phyloP scores from a whole-genome alignment of 2,797 vertebrate genomes.

The Muraenolepis orangiensis region DNA sequence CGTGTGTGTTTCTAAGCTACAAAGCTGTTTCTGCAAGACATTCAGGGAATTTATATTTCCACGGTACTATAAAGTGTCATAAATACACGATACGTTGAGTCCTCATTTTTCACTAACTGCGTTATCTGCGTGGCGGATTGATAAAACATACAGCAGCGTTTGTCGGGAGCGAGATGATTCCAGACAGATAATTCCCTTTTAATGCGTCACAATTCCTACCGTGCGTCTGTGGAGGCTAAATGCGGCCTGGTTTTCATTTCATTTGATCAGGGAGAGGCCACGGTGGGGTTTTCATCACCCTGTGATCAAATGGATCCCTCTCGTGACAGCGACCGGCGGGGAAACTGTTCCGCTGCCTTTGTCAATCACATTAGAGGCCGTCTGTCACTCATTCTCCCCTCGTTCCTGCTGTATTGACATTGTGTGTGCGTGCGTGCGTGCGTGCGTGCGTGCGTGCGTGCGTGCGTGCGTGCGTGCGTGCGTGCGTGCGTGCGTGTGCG shows the following conservation, averaged over 20 bases:
- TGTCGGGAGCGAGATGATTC: neutral
- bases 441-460: neutral
- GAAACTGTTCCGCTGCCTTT: neutral
- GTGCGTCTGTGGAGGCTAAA: neutral
- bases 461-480: neutral
- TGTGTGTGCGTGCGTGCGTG: neutral
- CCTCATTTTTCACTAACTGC: neutral
- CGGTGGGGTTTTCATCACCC: neutral
- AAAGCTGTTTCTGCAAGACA: neutral
- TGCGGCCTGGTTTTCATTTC: neutral
- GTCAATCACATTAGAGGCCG: neutral
- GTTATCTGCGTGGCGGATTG: neutral
- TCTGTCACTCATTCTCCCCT: conserved; percentile 5
- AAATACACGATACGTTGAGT: neutral
- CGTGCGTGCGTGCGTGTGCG: neutral
- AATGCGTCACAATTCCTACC: neutral
- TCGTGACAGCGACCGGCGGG: neutral
- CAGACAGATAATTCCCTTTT: neutral
- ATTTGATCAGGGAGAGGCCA: neutral
- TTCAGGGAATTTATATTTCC: neutral
- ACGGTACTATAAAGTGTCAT: neutral
- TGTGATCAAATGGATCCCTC: neutral
- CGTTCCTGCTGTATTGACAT: conserved; percentile 3
- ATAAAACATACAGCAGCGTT: neutral
- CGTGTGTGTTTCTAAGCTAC: neutral